Evolutionary conservation across 2,888 invertebrate genomes (phyloP).

Genomic region (Abrostola tripartita): DNA sequence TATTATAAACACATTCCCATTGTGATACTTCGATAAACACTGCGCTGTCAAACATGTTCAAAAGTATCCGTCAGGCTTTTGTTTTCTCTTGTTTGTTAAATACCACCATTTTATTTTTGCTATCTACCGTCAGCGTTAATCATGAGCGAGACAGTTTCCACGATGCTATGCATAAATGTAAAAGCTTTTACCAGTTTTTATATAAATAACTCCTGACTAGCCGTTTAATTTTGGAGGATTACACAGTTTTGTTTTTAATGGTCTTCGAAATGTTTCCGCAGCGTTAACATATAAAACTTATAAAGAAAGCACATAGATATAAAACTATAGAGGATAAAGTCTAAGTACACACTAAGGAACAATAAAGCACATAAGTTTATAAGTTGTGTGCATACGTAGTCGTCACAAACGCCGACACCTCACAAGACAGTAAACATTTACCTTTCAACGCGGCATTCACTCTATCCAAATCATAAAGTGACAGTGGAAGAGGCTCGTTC

Average conservation of each 20-base stretch:
- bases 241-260: conserved; percentile 24
- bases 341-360: conserved; percentile 50
- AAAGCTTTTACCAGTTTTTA: conserved; percentile 61
- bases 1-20: conserved; percentile 37
- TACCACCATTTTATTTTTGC: conserved; percentile 53
- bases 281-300: conserved; percentile 14
- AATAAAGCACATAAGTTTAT: conserved; percentile 71
- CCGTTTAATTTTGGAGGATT: conserved; percentile 33
- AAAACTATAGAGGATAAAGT: conserved; percentile 38
- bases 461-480: conserved; percentile 86
- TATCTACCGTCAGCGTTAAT: conserved; percentile 60
- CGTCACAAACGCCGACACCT: conserved; percentile 72
- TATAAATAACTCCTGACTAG: conserved; percentile 36
- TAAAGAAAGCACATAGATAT: conserved; percentile 31
- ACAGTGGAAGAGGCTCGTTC: conserved; percentile 85
- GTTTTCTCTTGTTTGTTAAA: conserved; percentile 46
- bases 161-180: conserved; percentile 57
- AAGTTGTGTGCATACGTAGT: conserved; percentile 63
- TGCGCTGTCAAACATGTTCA: conserved; percentile 46
- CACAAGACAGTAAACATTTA: conserved; percentile 82
- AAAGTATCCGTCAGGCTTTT: conserved; percentile 56
- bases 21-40: conserved; percentile 53
- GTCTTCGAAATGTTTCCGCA: conserved; percentile 17
- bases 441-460: conserved; percentile 87
- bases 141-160: conserved; percentile 55